Percentiles rank a stretch among this genome's conserved stretches.
Conservation (phyloP, 2,797 vertebrate species). For the Loris lydekkerianus region DNA sequence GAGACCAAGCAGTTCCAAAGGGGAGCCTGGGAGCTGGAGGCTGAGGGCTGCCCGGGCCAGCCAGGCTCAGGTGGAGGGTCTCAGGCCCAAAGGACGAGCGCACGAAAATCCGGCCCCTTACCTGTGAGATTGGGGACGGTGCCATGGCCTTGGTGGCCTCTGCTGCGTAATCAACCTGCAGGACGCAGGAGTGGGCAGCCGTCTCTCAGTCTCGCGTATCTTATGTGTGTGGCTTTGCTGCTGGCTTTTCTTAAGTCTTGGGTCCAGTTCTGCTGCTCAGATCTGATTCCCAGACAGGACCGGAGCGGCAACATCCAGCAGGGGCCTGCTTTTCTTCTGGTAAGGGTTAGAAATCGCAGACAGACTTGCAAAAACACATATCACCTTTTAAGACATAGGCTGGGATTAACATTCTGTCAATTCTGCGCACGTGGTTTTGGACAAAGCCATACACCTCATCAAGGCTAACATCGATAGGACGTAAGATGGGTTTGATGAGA, state of each 20-base stretch:
- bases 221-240: not conserved
- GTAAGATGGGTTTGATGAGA: not conserved
- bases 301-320: accelerated
- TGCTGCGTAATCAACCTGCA: not conserved
- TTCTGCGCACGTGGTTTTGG: not conserved
- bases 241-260: not conserved
- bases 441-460: not conserved
- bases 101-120: not conserved
- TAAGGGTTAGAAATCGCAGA: not conserved
- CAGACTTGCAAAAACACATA: not conserved
- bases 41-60: not conserved
- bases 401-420: not conserved
- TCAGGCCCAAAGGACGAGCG: not conserved
- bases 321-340: not conserved
- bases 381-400: not conserved
- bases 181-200: not conserved
- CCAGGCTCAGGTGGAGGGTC: not conserved
- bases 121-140: not conserved
- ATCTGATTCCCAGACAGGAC: not conserved
- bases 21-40: not conserved
- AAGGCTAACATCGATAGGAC: not conserved
- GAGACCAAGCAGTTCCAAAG: not conserved
- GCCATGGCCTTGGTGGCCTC: not conserved
- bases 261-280: not conserved
- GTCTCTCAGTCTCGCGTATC: not conserved